These are phyloP conservation scores for Aporophyla nigra DNA, from an alignment of 2,888 invertebrate genomes.

Conservation along the genomic window DNA sequence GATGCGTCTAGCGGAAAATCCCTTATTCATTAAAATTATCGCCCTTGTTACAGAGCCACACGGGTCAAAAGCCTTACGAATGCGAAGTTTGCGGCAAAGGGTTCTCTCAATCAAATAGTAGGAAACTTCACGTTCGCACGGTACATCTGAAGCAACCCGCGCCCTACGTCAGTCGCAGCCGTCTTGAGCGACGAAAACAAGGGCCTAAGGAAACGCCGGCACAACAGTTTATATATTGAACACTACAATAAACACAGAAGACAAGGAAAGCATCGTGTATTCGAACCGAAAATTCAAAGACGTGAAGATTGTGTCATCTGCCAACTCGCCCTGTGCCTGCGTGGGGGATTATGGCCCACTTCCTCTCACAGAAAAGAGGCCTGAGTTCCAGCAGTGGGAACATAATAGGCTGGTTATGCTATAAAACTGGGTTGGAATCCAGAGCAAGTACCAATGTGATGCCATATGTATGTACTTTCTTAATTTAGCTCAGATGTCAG, in stretches of 20 bases:
- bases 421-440: not conserved
- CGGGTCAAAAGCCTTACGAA: slow-evolving; percentile 68
- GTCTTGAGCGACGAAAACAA: slow-evolving; percentile 54
- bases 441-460: not conserved
- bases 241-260: too few species aligned
- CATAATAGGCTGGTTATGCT: not conserved
- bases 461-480: not conserved
- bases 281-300: not conserved
- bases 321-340: not conserved
- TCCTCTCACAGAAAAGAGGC: not conserved
- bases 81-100: slow-evolving; percentile 75
- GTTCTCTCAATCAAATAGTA: slow-evolving; percentile 75
- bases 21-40: not conserved
- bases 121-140: slow-evolving; percentile 75
- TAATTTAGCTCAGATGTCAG: not conserved
- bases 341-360: not conserved
- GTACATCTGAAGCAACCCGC: slow-evolving; percentile 77
- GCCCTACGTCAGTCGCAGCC: slow-evolving; percentile 78
- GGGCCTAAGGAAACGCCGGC: slow-evolving; percentile 21
- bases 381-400: not conserved
- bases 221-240: slow-evolving; percentile 36
- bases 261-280: not conserved
- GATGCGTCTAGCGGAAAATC: not conserved
- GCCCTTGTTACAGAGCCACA: slow-evolving; percentile 69
- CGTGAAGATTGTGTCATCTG: too few species aligned